phyloP scores from a whole-genome alignment of 2,888 invertebrate genomes.

The Dysmachus trigonus region DNA sequence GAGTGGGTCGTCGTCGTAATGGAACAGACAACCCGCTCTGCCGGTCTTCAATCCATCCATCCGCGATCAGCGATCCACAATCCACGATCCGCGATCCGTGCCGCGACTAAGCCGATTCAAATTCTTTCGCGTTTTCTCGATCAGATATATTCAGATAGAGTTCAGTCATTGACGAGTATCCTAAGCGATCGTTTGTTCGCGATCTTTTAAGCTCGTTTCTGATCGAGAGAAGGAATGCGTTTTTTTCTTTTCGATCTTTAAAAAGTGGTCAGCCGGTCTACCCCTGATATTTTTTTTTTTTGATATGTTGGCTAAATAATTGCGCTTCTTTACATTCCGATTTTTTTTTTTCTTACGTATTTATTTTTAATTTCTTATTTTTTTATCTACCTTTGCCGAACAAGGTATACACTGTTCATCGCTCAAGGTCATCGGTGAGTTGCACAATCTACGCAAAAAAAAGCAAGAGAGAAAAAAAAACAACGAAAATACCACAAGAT shows the following conservation, averaged over 20 bases:
- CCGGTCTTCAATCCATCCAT: background rate
- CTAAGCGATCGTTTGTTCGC: background rate
- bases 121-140: background rate
- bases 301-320: background rate
- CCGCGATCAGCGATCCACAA: background rate
- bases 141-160: background rate
- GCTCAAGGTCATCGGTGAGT: background rate
- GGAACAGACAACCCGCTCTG: background rate
- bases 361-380: no score
- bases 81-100: background rate
- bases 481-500: background rate
- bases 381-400: background rate
- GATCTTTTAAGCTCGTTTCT: background rate
- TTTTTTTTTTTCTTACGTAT: background rate
- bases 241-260: background rate
- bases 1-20: background rate
- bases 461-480: background rate
- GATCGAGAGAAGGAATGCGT: background rate
- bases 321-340: background rate
- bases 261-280: background rate
- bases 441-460: constrained; percentile 3
- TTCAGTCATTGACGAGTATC: constrained; percentile 6
- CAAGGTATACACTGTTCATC: background rate
- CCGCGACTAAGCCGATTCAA: background rate
- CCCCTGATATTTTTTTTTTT: background rate